Base-by-base conservation (phyloP, 2,113 vertebrate genomes). In the Saimiri boliviensis region DNA sequence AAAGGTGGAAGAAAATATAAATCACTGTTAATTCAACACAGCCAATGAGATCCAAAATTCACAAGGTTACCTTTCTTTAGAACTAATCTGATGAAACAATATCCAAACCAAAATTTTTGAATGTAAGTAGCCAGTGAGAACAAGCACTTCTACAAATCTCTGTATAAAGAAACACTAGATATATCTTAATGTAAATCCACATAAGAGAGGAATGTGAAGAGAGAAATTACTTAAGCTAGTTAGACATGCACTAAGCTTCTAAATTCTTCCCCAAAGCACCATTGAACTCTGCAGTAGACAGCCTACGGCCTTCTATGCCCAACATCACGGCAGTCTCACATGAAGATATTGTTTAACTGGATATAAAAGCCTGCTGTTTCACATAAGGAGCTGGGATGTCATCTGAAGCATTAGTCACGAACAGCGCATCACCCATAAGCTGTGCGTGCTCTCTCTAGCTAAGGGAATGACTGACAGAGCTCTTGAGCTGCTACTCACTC, bases 11-110 rank as follows among this genome's bases (percentile, higher is more conserved):
- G 71, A 97, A 86, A 49, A 37, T 60, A 25, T 68, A 71, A 94
- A 79, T 2, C 60, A 13, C 92, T 70, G 86, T 96, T 86, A 5
- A 88, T 80, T 40, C 12, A 73, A 86, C 49, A 47, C 2, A 25
- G 45, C 76, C 47, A 17, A 1, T 89, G 79, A 97, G 52, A 89
- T 74, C 79, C 85, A 73, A 89, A 95, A 85, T 96, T 40, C 25
- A 86, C 42, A 79, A 70, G 82, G 11, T 91, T 97, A 6, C 3
- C 81, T 98, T 96, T 98, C 70, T 97, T 96, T 90, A 68, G 94
- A 89, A 97, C 96, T 97, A 97, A 97, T 95, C 74, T 87, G 82
- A 68, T 83, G n/a, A 9, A 93, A 96, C 89, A 96, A 93, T 91
- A 97, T 73, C 30, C 37, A 37, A 85, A 71, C 19, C 47, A 74